Percentiles rank a stretch among this genome's conserved stretches.
These are phyloP conservation scores for Lepidochrysops patricia DNA, from an alignment of 2,888 invertebrate genomes.

Conservation along the genomic window DNA sequence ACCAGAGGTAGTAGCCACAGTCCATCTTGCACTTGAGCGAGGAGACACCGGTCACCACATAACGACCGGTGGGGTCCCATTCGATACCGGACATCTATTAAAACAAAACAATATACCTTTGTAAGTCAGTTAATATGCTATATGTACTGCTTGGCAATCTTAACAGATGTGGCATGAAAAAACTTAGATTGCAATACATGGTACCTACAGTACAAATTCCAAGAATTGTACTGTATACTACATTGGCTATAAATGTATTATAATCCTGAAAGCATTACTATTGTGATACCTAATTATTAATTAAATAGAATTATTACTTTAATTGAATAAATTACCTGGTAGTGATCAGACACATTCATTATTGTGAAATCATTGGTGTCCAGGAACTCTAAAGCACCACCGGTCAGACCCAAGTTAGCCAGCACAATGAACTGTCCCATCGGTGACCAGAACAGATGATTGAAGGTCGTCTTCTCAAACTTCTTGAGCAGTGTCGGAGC, in stretches of 20 bases:
- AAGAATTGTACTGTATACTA: too few relatives aligned
- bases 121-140: too few relatives aligned
- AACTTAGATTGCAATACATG: too few relatives aligned
- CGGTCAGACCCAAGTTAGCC: slow-evolving; percentile 88
- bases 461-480: slow-evolving; percentile 91
- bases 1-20: slow-evolving; percentile 96
- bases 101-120: neutral
- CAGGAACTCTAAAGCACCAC: slow-evolving; percentile 94
- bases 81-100: slow-evolving; percentile 91
- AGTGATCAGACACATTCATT: slow-evolving; percentile 96
- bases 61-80: slow-evolving; percentile 99
- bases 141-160: too few relatives aligned
- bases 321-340: slow-evolving; percentile 70
- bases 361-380: slow-evolving; percentile 96
- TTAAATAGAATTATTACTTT: neutral
- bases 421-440: slow-evolving; percentile 95
- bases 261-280: too few relatives aligned
- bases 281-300: neutral
- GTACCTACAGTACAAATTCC: too few relatives aligned
- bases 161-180: too few relatives aligned
- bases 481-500: slow-evolving; percentile 91
- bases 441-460: slow-evolving; percentile 96
- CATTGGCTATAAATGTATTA: too few relatives aligned
- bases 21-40: slow-evolving; percentile 97
- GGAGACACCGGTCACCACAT: slow-evolving; percentile 95